Conservation (phyloP, 2,888 invertebrate species). For the Protophormia terraenovae region DNA sequence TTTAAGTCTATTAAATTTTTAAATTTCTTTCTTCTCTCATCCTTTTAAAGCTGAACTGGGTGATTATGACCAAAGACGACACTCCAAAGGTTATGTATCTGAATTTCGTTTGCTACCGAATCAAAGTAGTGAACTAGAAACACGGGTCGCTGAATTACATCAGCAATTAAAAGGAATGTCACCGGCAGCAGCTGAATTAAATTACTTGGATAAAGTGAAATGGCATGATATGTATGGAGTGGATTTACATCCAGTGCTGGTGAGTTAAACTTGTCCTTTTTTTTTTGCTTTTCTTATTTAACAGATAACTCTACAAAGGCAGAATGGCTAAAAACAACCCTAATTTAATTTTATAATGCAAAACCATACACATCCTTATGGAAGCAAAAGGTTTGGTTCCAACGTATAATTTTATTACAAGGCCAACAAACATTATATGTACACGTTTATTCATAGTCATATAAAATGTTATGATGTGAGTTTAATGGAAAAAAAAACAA, state of each 20-base stretch:
- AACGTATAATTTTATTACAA: slow-evolving; percentile 32
- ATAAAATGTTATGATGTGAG: slow-evolving; percentile 24
- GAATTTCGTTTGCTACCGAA: slow-evolving; percentile 96
- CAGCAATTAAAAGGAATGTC: slow-evolving; percentile 87
- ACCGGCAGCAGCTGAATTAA: slow-evolving; percentile 95
- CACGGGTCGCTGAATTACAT: slow-evolving; percentile 93
- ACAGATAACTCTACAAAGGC: not conserved
- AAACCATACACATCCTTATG: not conserved
- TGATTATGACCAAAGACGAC: slow-evolving; percentile 94
- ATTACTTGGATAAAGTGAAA: slow-evolving; percentile 98
- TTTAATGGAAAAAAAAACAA: slow-evolving; percentile 16
- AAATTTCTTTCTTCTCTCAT: not conserved
- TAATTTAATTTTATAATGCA: slow-evolving; percentile 21
- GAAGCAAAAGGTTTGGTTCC: not conserved
- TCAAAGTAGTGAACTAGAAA: slow-evolving; percentile 95
- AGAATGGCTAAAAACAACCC: slow-evolving; percentile 12
- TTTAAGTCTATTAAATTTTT: not conserved
- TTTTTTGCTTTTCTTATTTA: not conserved
- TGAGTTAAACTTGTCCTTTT: slow-evolving; percentile 82
- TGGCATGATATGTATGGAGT: slow-evolving; percentile 99
- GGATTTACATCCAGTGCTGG: slow-evolving; percentile 97
- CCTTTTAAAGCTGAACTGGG: slow-evolving; percentile 92
- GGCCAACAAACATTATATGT: not conserved
- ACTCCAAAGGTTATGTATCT: slow-evolving; percentile 94
- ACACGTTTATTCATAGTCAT: not conserved